Evolutionary conservation across 2,797 vertebrate genomes (phyloP), one percentile per base, ranked within the genome.

Genomic region (Bryconaethiops microstoma): DNA sequence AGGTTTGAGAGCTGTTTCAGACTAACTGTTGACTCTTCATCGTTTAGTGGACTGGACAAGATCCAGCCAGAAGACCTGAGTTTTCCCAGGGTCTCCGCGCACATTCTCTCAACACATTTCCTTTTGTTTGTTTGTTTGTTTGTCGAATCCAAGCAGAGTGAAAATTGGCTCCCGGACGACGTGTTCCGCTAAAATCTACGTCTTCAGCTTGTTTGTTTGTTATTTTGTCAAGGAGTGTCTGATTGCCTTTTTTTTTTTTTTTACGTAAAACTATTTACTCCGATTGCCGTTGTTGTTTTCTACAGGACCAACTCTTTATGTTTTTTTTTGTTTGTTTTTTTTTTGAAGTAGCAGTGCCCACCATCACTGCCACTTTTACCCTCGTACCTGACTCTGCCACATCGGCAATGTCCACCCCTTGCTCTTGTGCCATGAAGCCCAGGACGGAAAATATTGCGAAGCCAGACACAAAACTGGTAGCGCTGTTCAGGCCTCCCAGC

Each of bases 351-450:
- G 95, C 96, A 96, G 96, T 93, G 94, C 96, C 97, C 96, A 97
- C 97, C 97, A 97, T 95, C 96, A 94, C 96, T 97, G 96, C 96
- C 91, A 93, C 92, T 90, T 87, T 95, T 93, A 96, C 95, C 95
- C 96, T 96, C 96, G 93, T 99, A 99, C 98, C 98, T 99, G 97
- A 99, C 96, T 99, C 97, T 95, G 98, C 98, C 95, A 99, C 98
- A 96, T 97, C 96, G 89, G 97, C 97, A 96, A 99, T 99, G 97
- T 99, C 95, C 97, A 99, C 97, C 96, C 97, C 97, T 98, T 99
- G 98, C 90, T 99, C 96, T 95, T 97, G 96, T 95, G 96, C 96
- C 96, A 96, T 96, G 96, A 97, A 96, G 94, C 96, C 96, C 95
- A 96, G 96, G 95, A 96, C 93, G 95, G 96, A 97, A 95, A 97